Evolutionary conservation across 2,113 vertebrate species (phyloP), one percentile per base, ranked within the genome.

Genomic region (Toxostoma redivivum): DNA sequence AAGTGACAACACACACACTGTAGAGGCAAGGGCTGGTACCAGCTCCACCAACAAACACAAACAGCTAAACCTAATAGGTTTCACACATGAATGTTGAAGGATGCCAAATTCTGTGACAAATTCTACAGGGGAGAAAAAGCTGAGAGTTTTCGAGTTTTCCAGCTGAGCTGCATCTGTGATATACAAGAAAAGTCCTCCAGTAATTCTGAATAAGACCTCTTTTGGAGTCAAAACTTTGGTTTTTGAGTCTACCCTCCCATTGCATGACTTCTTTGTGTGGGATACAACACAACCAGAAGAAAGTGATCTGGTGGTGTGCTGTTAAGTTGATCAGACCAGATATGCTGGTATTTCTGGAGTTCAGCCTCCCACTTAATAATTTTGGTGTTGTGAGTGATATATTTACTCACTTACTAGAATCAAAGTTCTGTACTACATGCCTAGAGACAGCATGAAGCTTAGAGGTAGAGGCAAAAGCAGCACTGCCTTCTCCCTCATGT

Each of bases 1-100:
- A 44, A 0, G 0, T 13, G 35, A 56, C 50, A 62, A n/a, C 7
- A 37, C 25, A 71, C n/a, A 27, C 1, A 1, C 5, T 22, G n/a
- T 44, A 37, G 37, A 33, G 18, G 33, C 33, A 71, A 54, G 13
- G 15, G 33, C 31, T 57, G n/a, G 27, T 15, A 62, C 1, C n/a
- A 64, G 30, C n/a, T 65, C 45, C 20, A 48, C 18, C 53, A 81
- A 30, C 25, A 44, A 78, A 84, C 5, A 48, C 7, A 47, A 47
- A 47, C 23, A 57, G 12, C 37, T 48, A 48, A 88, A 8, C 0
- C 2, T 18, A 27, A 14, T 0, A 16, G 11, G 8, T 60, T 56
- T 54, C 84, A 86, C 60, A 65, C 13, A 20, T 1, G 0, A 11
- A 11, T 5, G 6, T 10, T 82, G 22, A 79, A 45, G 12, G 23